A percentile compares a stretch with the other conserved stretches of the same genome.
phyloP scores from a whole-genome alignment of 2,797 vertebrate genomes.

The Thamnophis elegans region DNA sequence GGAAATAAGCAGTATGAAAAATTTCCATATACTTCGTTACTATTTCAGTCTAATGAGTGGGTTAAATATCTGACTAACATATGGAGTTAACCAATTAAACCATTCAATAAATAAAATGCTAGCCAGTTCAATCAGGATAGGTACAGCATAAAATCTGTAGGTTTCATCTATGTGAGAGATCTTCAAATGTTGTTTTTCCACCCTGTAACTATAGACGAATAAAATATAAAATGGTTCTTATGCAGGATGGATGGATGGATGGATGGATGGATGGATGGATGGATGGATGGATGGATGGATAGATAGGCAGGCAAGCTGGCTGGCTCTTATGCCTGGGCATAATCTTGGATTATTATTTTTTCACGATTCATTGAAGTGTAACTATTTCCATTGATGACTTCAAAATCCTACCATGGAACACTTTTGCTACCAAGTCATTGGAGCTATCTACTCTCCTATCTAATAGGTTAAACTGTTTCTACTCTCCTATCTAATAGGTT shows the following conservation, averaged over 20 bases:
- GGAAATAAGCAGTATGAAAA: not conserved
- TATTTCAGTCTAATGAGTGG: not conserved
- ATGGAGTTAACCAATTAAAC: not conserved
- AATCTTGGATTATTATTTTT: constrained; percentile 32
- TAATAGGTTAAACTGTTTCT: no score
- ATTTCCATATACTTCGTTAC: not conserved
- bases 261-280: no score
- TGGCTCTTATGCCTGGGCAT: not conserved
- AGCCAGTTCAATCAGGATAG: not conserved
- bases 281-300: no score
- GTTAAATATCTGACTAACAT: not conserved
- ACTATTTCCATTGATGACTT: not conserved
- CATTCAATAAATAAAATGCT: not conserved
- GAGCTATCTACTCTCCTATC: no score
- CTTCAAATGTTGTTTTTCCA: not conserved
- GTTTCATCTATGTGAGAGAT: not conserved
- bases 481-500: no score
- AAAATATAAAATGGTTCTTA: not conserved
- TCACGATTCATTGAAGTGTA: constrained; percentile 14
- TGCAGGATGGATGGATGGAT: not conserved
- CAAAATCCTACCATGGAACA: constrained; percentile 6
- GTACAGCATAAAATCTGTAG: not conserved
- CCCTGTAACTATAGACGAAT: not conserved
- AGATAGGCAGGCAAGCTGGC: no score
- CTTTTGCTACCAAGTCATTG: constrained; percentile 20